Conservation (phyloP, 2,797 vertebrate genomes). For the Muscicapa comitata region DNA sequence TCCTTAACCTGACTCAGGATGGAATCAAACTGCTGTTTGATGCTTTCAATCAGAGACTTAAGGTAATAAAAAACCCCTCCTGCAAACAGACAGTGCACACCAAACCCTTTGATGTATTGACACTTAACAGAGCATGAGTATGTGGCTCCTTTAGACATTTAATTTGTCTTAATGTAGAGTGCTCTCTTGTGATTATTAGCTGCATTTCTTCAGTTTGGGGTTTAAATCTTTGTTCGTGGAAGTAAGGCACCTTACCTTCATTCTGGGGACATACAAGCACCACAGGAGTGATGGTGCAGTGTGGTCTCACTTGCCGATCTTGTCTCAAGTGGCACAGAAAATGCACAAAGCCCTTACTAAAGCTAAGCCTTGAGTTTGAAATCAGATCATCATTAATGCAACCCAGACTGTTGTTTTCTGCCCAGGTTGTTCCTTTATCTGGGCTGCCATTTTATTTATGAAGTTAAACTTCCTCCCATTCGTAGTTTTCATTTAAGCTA, state of each 20-base stretch:
- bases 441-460: neutral
- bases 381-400: neutral
- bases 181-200: neutral
- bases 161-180: neutral
- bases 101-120: neutral
- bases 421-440: neutral
- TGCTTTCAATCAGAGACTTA: slow-evolving; percentile 98
- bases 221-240: neutral
- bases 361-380: neutral
- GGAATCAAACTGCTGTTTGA: slow-evolving; percentile 99
- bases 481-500: neutral
- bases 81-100: neutral
- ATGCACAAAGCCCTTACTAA: neutral
- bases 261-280: neutral
- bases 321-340: neutral
- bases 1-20: slow-evolving; percentile 99
- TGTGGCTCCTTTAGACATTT: neutral
- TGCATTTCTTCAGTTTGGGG: neutral
- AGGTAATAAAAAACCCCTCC: slow-evolving; percentile 81
- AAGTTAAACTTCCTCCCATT: neutral
- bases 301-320: neutral
- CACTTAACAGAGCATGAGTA: neutral
- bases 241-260: neutral
- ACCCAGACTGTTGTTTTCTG: neutral
- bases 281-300: neutral